These are phyloP conservation scores for Pemphigus obesinymphae DNA, from an alignment of 1,140 invertebrate genomes.

Conservation along the genomic window DNA sequence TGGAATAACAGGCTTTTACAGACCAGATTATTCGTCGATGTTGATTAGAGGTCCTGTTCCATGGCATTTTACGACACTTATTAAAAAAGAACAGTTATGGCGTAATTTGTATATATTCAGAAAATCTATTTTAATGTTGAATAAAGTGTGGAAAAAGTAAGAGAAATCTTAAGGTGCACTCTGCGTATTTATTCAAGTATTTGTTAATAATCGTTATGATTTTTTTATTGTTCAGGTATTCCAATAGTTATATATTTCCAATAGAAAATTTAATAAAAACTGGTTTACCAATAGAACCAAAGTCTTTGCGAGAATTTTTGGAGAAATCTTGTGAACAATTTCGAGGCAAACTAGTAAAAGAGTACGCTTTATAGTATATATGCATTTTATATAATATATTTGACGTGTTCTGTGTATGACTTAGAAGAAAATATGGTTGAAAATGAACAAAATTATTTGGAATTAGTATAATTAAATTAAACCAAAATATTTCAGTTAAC, in stretches of 20 bases:
- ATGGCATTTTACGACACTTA: slow-evolving; percentile 64
- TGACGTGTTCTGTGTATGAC: too few species aligned
- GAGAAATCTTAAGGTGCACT: too few species aligned
- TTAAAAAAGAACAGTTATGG: slow-evolving; percentile 56
- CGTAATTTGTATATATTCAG: slow-evolving; percentile 67
- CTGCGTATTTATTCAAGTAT: too few species aligned
- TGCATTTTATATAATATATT: too few species aligned
- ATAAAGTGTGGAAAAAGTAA: slow-evolving; percentile 60
- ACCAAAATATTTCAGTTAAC: too few species aligned
- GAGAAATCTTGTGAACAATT: slow-evolving; percentile 2
- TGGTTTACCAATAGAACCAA: neutral
- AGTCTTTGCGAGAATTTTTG: neutral
- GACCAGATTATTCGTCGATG: slow-evolving; percentile 56
- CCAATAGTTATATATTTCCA: slow-evolving; percentile 6
- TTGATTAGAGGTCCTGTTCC: slow-evolving; percentile 70
- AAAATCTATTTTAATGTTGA: slow-evolving; percentile 61
- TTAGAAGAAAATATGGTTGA: too few species aligned
- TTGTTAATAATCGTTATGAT: neutral
- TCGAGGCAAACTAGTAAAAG: slow-evolving; percentile 3
- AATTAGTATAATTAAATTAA: too few species aligned
- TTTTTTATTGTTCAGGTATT: neutral
- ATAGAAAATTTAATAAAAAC: neutral
- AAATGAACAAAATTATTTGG: too few species aligned
- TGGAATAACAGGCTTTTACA: slow-evolving; percentile 58
- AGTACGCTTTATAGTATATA: neutral